These are phyloP conservation scores for Eidolon helvum DNA, from an alignment of 2,113 vertebrate genomes.

Conservation along the genomic window DNA sequence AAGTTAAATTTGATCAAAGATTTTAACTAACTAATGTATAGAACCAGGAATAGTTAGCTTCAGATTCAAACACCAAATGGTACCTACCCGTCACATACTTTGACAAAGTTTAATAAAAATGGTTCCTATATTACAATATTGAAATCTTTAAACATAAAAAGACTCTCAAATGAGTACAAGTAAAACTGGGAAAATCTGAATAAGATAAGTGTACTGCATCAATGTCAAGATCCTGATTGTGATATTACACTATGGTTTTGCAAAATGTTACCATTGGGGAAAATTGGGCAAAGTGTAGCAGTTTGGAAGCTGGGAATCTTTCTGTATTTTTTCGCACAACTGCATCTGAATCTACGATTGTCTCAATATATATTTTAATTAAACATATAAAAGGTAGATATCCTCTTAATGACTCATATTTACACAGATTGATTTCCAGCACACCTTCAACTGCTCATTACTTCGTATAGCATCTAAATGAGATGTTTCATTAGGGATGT, in stretches of 20 bases:
- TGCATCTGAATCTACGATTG: background rate
- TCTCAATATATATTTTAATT: background rate
- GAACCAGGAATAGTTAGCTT: background rate
- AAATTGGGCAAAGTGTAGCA: background rate
- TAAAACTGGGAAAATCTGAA: background rate
- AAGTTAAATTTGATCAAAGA: slow-evolving; percentile 4
- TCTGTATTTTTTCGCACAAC: background rate
- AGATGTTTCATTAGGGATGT: background rate
- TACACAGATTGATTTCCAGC: background rate
- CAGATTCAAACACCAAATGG: background rate
- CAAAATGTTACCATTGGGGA: background rate
- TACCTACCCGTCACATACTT: background rate
- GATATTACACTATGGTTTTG: background rate
- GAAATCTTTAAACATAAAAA: background rate
- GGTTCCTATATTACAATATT: background rate
- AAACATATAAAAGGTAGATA: background rate
- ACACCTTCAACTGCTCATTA: background rate
- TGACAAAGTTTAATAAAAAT: background rate
- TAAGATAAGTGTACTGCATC: background rate
- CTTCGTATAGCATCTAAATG: background rate
- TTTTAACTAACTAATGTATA: background rate
- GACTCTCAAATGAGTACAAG: background rate
- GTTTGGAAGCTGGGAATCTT: background rate
- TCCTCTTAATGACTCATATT: background rate
- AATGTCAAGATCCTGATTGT: background rate